These are phyloP conservation scores for Hydroisotoma schaefferi DNA, from an alignment of 2,888 invertebrate species.

Conservation along the genomic window DNA sequence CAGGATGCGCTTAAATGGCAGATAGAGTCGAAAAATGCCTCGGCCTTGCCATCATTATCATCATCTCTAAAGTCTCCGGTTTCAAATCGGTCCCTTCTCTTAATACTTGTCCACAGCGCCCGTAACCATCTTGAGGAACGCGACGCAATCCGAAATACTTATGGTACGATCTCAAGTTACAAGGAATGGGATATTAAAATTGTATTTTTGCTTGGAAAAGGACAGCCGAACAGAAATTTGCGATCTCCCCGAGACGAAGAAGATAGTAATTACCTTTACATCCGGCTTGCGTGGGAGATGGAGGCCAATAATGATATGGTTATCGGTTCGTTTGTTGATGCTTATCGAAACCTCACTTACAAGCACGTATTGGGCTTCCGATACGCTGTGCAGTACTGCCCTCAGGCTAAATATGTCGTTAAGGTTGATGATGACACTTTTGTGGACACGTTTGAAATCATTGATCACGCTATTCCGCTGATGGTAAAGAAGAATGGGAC, in stretches of 20 bases:
- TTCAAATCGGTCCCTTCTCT: too few relatives aligned
- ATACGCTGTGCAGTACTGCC: background rate
- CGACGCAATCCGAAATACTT: background rate
- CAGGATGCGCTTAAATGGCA: too few relatives aligned
- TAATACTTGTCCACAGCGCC: background rate
- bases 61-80: too few relatives aligned
- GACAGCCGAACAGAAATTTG: background rate
- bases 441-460: background rate
- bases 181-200: background rate
- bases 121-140: background rate
- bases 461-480: background rate
- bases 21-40: too few relatives aligned
- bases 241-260: too few relatives aligned
- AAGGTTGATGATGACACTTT: background rate
- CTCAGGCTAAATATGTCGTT: background rate
- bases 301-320: background rate
- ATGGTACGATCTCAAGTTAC: background rate
- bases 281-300: background rate
- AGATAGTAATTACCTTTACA: too few relatives aligned
- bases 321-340: background rate
- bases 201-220: background rate
- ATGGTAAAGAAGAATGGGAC: background rate
- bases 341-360: background rate
- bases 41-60: too few relatives aligned
- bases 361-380: background rate